Evolutionary conservation across 2,797 vertebrate species (phyloP), one percentile per base, ranked within the genome.

Genomic region (Characodon lateralis): DNA sequence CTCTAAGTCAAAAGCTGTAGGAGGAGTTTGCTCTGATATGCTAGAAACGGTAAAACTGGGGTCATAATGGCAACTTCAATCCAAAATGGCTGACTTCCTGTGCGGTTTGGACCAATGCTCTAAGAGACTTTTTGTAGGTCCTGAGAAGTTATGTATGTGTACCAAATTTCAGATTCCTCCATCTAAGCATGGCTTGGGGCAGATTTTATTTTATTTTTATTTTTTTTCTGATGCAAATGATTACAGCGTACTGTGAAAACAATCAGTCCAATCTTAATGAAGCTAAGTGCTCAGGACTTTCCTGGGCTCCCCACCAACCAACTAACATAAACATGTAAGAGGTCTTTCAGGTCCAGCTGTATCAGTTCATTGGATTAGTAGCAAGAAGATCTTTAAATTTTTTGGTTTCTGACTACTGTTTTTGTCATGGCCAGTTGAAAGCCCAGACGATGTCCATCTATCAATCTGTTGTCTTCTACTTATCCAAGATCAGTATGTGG

Each of bases 341-440:
- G 78, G 83, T 83, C 48, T 26, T 76, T 81, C 73, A 71, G 68
- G 78, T 78, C 59, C 77, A 58, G 65, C 76, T 46, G 61, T 83
- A 88, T 90, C 69, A 28, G 88, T 89, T 75, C 65, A 22, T 50
- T 7, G 48, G 75, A 86, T 89, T 90, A 89, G 88, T 86, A 73
- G 81, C 5, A 74, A 79, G 24, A 53, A 87, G 78, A 74, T 31
- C 70, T 66, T 90, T 79, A 85, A 82, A 85, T 89, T 91, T 93
- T 88, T 71, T 68, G 4, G 51, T 53, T 53, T 53, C 16, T 22
- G 31, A 65, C 3, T 18, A 72, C 81, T 75, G 83, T 80, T 87
- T 83, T 88, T 80, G 87, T 85, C 73, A 20, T 0, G 0, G 55
- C 83, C 82, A 88, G 84, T 83, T 71, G 56, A 88, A 77, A 72